Percentiles rank a stretch among this genome's conserved stretches.
These are phyloP conservation scores for Sebastes matsubarae DNA, from an alignment of 2,797 vertebrate species.

Conservation along the genomic window DNA sequence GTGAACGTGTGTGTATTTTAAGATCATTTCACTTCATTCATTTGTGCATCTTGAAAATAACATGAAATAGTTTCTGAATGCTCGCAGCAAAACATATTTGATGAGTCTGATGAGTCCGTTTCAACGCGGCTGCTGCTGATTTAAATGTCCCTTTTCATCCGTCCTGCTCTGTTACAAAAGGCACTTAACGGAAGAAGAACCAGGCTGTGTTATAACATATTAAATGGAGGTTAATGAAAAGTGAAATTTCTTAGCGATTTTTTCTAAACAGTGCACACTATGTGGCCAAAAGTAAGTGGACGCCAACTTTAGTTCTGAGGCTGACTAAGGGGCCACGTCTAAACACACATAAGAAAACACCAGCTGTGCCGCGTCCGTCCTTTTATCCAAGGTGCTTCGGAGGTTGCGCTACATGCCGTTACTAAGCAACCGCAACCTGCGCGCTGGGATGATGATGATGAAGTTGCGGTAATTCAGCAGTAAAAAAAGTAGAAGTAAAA, in stretches of 20 bases:
- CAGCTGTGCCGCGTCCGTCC: too few relatives aligned
- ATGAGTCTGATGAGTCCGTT: neutral
- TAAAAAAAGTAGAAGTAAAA: too few relatives aligned
- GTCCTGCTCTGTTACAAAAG: neutral
- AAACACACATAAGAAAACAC: too few relatives aligned
- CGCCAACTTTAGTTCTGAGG: neutral
- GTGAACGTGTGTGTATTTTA: conserved; percentile 1
- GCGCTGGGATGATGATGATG: too few relatives aligned
- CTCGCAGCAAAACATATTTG: neutral
- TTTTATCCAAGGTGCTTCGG: too few relatives aligned
- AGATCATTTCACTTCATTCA: conserved; percentile 11
- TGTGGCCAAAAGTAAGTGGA: neutral
- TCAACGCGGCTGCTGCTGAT: neutral
- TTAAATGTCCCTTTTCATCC: neutral
- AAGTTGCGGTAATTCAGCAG: too few relatives aligned
- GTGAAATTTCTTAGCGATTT: neutral
- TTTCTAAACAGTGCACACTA: neutral
- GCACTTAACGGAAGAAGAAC: neutral
- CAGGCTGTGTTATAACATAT: neutral
- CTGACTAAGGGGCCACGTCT: too few relatives aligned
- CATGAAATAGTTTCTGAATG: neutral
- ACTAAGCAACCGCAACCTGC: too few relatives aligned
- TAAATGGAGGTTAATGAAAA: neutral
- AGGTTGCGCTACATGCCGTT: too few relatives aligned
- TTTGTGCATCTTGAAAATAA: conserved; percentile 3